These are phyloP conservation scores for Drosophila macrospina DNA, from an alignment of 2,888 invertebrate species.

Conservation along the genomic window DNA sequence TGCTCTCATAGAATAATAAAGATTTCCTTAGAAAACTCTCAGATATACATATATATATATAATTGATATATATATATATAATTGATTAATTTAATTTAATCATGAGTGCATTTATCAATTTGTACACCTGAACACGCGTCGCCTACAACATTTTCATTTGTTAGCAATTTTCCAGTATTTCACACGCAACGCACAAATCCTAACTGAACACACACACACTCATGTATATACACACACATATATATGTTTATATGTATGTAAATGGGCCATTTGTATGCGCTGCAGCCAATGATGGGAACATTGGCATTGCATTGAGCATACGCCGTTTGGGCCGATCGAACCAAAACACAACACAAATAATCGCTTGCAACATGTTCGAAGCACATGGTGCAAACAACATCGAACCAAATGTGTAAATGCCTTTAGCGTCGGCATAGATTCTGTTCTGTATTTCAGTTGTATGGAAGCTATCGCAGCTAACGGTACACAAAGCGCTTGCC, in stretches of 20 bases:
- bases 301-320: slow-evolving; percentile 44
- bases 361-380: slow-evolving; percentile 65
- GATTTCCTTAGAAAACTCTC: too few relatives aligned
- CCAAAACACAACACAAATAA: slow-evolving; percentile 72
- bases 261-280: slow-evolving; percentile 50
- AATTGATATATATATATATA: too few relatives aligned
- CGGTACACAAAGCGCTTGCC: slow-evolving; percentile 66
- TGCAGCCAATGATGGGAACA: slow-evolving; percentile 37
- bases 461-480: slow-evolving; percentile 71
- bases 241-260: slow-evolving; percentile 5
- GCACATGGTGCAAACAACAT: slow-evolving; percentile 56
- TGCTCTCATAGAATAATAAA: not conserved
- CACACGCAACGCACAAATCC: slow-evolving; percentile 36
- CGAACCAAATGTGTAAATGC: slow-evolving; percentile 27
- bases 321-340: slow-evolving; percentile 50
- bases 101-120: slow-evolving; percentile 36
- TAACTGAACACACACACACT: slow-evolving; percentile 6
- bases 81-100: too few relatives aligned
- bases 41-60: too few relatives aligned
- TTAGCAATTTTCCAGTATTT: slow-evolving; percentile 57
- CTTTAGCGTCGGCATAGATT: slow-evolving; percentile 45
- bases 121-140: slow-evolving; percentile 22
- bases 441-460: slow-evolving; percentile 62
- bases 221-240: slow-evolving; percentile 11
- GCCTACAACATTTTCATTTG: slow-evolving; percentile 55